Percentiles rank a stretch among this genome's conserved stretches.
Conservation (phyloP, 2,888 invertebrate genomes). For the Zele albiditarsus region DNA sequence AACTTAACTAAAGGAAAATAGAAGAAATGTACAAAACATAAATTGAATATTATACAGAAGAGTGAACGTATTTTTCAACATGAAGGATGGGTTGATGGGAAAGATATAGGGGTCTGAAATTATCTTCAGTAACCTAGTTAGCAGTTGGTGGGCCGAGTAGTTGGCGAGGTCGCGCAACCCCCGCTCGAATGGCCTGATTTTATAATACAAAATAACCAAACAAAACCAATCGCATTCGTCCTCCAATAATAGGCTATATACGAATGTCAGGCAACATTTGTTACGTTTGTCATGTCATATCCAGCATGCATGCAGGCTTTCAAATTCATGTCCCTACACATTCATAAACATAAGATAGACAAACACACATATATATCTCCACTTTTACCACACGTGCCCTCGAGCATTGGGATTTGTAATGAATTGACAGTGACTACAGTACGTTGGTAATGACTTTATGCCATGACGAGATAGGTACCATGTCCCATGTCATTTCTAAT, state of each 20-base stretch:
- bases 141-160: slow-evolving; percentile 6
- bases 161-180: slow-evolving; percentile 10
- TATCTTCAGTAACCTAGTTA: slow-evolving; percentile 33
- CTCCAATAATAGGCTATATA: background rate
- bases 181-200: slow-evolving; percentile 26
- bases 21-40: background rate
- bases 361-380: background rate
- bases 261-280: background rate
- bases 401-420: slow-evolving; percentile 1
- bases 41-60: background rate
- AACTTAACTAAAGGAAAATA: background rate
- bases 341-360: background rate
- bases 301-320: slow-evolving; percentile 21
- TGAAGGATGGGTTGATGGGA: slow-evolving; percentile 6
- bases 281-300: slow-evolving; percentile 36
- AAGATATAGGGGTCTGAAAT: background rate
- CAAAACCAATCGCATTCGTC: slow-evolving; percentile 29
- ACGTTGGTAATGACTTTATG: slow-evolving; percentile 32
- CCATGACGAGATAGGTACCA: slow-evolving; percentile 34
- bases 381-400: background rate
- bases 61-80: background rate
- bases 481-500: slow-evolving; percentile 61
- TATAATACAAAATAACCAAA: slow-evolving; percentile 30
- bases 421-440: slow-evolving; percentile 2
- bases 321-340: background rate